Conservation (phyloP, 2,888 invertebrate species). For the Andrena haemorrhoa region DNA sequence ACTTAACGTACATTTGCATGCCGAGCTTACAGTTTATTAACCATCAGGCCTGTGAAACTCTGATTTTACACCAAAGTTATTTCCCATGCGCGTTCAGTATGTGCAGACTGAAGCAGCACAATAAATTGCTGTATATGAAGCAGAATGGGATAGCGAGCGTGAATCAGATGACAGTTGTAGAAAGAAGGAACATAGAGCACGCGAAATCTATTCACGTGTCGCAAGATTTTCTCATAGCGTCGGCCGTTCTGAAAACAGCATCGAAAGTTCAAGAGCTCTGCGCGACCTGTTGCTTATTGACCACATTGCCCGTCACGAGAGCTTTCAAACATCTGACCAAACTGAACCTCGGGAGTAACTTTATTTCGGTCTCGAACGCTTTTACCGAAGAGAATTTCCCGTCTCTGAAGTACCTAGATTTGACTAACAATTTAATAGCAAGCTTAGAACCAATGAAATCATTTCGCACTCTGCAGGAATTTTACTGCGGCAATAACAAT, state of each 20-base stretch:
- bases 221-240: constrained; percentile 12
- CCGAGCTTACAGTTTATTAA: constrained; percentile 41
- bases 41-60: constrained; percentile 2
- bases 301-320: constrained; percentile 10
- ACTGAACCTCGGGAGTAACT: constrained; percentile 62
- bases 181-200: constrained; percentile 11
- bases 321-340: constrained; percentile 56
- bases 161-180: not conserved
- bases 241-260: constrained; percentile 6
- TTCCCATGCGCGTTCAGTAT: constrained; percentile 50
- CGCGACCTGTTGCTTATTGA: constrained; percentile 34
- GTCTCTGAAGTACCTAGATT: constrained; percentile 58
- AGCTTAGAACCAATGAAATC: constrained; percentile 57
- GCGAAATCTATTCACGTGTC: constrained; percentile 42
- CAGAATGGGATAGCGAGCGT: not conserved
- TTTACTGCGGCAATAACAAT: constrained; percentile 68
- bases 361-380: constrained; percentile 45
- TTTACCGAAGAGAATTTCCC: constrained; percentile 63
- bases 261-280: constrained; percentile 48
- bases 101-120: constrained; percentile 34
- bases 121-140: constrained; percentile 38
- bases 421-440: constrained; percentile 66
- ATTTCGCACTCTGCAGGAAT: constrained; percentile 59
- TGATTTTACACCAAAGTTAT: constrained; percentile 22
- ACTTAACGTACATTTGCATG: constrained; percentile 17